These are phyloP conservation scores for Alviniconcha marisindica DNA, from an alignment of 1,140 invertebrate genomes.

Conservation along the genomic window DNA sequence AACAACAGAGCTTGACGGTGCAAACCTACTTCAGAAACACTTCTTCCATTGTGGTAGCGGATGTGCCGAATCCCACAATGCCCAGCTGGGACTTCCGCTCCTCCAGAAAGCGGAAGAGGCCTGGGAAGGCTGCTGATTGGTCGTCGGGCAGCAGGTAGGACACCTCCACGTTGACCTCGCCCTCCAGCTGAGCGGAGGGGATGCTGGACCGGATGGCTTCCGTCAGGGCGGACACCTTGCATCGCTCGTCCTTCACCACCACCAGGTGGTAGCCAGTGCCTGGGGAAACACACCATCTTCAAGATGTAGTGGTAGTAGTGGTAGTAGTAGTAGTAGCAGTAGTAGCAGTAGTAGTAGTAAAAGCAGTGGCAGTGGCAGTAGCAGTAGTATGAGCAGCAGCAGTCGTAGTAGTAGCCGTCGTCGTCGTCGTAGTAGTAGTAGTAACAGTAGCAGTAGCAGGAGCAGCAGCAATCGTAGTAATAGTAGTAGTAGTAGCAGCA, in stretches of 20 bases:
- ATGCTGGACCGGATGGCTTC: constrained; percentile 58
- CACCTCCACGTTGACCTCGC: constrained; percentile 69
- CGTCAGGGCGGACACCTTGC: constrained; percentile 77
- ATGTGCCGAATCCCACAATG: constrained; percentile 85
- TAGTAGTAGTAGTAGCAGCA: too few species aligned
- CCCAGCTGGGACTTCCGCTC: constrained; percentile 79
- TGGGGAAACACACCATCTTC: constrained; percentile 41
- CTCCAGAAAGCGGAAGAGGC: constrained; percentile 83
- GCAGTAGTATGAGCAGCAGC: too few species aligned
- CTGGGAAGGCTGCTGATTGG: constrained; percentile 59
- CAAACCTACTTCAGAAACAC: constrained; percentile 86
- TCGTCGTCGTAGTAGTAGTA: too few species aligned
- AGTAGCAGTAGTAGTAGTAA: too few species aligned
- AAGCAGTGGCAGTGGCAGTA: too few species aligned
- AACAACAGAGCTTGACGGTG: too few species aligned
- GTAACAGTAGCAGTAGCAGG: too few species aligned
- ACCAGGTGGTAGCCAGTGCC: constrained; percentile 74
- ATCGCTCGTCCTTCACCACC: constrained; percentile 73
- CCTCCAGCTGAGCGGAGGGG: constrained; percentile 66
- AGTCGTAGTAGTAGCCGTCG: too few species aligned
- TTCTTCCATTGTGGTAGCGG: constrained; percentile 88
- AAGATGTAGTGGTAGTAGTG: too few species aligned
- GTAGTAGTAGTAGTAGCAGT: too few species aligned
- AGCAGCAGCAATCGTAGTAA: too few species aligned
- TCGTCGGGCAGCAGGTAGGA: constrained; percentile 66